Evolutionary conservation across 2,113 vertebrate genomes (phyloP).

Genomic region (Cololabis saira): DNA sequence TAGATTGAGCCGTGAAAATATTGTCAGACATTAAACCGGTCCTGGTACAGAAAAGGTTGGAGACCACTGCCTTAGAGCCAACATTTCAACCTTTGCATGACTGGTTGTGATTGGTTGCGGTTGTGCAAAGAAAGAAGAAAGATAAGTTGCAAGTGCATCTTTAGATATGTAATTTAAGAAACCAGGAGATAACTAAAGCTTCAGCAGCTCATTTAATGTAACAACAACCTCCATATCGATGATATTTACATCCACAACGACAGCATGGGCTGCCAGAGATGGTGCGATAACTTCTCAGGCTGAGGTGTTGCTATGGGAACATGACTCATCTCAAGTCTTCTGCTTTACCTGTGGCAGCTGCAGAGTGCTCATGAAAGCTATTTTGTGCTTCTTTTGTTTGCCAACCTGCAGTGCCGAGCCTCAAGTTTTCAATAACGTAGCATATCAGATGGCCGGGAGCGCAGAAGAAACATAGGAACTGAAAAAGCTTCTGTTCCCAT

Average conservation of each 20-base stretch:
- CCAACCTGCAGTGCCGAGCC: conserved; percentile 52
- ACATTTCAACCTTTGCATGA: neutral
- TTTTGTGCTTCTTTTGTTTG: conserved; percentile 75
- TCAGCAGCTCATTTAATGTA: conserved; percentile 21
- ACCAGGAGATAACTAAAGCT: conserved; percentile 14
- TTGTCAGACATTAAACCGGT: no score
- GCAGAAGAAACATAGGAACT: conserved; percentile 19
- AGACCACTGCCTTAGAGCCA: no score
- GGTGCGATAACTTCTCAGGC: conserved; percentile 68
- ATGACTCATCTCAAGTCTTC: conserved; percentile 77
- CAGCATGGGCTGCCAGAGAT: conserved; percentile 63
- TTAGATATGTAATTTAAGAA: conserved; percentile 8
- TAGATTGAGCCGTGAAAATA: no score
- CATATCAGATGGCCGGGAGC: conserved; percentile 49
- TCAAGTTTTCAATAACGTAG: conserved; percentile 62
- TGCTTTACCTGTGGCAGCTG: conserved; percentile 79
- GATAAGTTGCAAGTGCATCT: neutral
- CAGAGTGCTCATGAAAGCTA: conserved; percentile 63
- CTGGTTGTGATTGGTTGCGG: conserved; percentile 8
- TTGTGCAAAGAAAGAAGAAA: neutral
- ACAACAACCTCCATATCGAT: conserved; percentile 39
- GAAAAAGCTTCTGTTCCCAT: conserved; percentile 12
- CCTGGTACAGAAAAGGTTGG: no score
- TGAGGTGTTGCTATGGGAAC: conserved; percentile 78
- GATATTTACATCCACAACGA: conserved; percentile 73